Conservation (phyloP, 2,113 vertebrate species). For the Anoura caudifer region DNA sequence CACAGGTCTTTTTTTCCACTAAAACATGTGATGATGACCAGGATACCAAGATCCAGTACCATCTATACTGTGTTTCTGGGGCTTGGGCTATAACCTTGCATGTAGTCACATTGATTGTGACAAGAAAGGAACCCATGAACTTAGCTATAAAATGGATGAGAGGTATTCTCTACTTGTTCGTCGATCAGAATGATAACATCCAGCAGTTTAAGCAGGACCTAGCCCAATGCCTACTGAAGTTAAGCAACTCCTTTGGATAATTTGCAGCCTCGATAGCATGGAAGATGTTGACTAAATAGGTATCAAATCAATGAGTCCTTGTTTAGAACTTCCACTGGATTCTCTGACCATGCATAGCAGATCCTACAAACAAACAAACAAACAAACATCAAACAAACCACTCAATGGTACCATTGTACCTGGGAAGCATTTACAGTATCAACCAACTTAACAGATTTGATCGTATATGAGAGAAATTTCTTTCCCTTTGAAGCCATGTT, state of each 20-base stretch:
- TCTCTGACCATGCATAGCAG: conserved; percentile 91
- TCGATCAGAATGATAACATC: neutral
- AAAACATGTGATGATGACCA: conserved; percentile 84
- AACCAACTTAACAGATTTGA: conserved; percentile 93
- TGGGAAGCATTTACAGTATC: conserved; percentile 87
- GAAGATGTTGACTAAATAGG: conserved; percentile 88
- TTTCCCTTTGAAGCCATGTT: conserved; percentile 92
- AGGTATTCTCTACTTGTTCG: neutral
- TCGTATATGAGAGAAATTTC: conserved; percentile 95
- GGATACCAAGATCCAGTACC: conserved; percentile 87
- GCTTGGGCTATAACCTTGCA: conserved; percentile 87
- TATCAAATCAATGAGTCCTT: conserved; percentile 89
- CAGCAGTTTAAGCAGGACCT: neutral
- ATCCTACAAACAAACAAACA: conserved; percentile 88
- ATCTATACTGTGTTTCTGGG: conserved; percentile 88
- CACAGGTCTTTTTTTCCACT: conserved; percentile 87
- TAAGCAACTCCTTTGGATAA: conserved; percentile 92
- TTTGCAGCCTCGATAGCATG: conserved; percentile 87
- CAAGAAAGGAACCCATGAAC: neutral
- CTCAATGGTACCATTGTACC: conserved; percentile 84
- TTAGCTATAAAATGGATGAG: neutral
- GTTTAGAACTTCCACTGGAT: conserved; percentile 87
- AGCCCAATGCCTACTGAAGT: conserved; percentile 82
- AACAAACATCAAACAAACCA: conserved; percentile 72
- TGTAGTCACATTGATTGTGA: conserved; percentile 80